Evolutionary conservation across 2,113 vertebrate species (phyloP).

Genomic region (Phainopepla nitens): DNA sequence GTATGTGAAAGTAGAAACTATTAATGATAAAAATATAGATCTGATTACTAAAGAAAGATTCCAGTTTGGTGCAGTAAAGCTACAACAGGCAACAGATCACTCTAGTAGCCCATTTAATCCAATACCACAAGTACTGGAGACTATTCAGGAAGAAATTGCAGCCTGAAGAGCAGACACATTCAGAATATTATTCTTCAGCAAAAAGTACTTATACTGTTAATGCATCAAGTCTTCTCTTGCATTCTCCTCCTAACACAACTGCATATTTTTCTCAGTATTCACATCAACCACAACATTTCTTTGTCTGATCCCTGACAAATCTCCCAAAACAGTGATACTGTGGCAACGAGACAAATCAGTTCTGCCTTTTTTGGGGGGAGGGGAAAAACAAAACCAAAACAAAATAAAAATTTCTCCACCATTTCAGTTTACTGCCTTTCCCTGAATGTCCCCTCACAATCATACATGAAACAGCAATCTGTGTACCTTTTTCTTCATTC

Average conservation of each 20-base stretch:
- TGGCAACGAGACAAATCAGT: background rate
- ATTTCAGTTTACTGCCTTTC: background rate
- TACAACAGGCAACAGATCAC: background rate
- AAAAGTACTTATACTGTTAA: background rate
- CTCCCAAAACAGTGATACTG: background rate
- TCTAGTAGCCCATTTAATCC: background rate
- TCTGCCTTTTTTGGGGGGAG: accelerated
- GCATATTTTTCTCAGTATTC: background rate
- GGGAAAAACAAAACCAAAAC: accelerated
- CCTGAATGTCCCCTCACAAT: background rate
- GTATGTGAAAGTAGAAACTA: background rate
- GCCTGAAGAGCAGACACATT: background rate
- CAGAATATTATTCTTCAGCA: background rate
- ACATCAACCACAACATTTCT: background rate
- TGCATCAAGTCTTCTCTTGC: background rate
- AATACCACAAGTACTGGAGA: background rate
- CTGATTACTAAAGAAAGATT: background rate
- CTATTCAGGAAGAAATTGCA: background rate
- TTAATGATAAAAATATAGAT: background rate
- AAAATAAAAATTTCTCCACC: background rate
- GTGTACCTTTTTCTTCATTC: conserved; percentile 83
- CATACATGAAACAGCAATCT: background rate
- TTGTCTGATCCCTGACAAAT: background rate
- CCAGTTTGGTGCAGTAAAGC: background rate
- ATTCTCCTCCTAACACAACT: background rate